Percentiles rank a stretch among this genome's conserved stretches.
phyloP scores from a whole-genome alignment of 2,888 invertebrate species.

The Branchipolynoe longqiensis region DNA sequence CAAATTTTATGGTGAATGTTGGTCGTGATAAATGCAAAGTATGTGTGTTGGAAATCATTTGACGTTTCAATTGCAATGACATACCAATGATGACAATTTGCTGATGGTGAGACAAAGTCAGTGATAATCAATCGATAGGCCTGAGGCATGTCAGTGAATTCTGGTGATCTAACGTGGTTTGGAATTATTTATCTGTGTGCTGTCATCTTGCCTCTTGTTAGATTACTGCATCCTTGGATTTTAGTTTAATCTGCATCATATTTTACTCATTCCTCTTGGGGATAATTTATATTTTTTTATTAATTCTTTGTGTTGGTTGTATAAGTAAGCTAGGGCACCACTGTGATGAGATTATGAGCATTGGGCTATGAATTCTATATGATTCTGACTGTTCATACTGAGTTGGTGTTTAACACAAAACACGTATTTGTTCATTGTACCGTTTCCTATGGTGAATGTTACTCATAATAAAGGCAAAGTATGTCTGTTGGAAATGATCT shows the following conservation, averaged over 20 bases:
- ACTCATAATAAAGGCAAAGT: neutral
- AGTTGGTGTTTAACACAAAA: too few relatives aligned
- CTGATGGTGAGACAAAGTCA: neutral
- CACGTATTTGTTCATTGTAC: too few relatives aligned
- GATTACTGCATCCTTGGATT: too few relatives aligned
- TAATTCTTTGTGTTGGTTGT: neutral
- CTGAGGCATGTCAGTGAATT: slow-evolving; percentile 12
- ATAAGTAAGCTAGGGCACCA: neutral
- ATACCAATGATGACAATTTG: slow-evolving; percentile 33
- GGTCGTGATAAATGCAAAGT: too few relatives aligned
- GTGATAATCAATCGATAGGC: slow-evolving; percentile 49
- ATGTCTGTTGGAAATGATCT: neutral
- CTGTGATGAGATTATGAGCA: slow-evolving; percentile 46
- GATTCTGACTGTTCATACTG: slow-evolving; percentile 47
- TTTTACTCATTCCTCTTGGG: too few relatives aligned
- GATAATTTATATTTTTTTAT: neutral
- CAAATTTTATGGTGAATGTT: too few relatives aligned
- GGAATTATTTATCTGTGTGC: neutral
- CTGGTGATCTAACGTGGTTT: neutral
- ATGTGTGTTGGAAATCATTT: neutral
- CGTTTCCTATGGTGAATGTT: too few relatives aligned
- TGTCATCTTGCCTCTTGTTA: too few relatives aligned
- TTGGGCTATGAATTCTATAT: slow-evolving; percentile 41
- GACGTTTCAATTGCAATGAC: neutral
- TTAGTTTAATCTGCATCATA: too few relatives aligned